A percentile compares a stretch with the other conserved stretches of the same genome.
phyloP scores from a whole-genome alignment of 35 echinoderm and acorn worm species.

The Eucidaris tribuloides region DNA sequence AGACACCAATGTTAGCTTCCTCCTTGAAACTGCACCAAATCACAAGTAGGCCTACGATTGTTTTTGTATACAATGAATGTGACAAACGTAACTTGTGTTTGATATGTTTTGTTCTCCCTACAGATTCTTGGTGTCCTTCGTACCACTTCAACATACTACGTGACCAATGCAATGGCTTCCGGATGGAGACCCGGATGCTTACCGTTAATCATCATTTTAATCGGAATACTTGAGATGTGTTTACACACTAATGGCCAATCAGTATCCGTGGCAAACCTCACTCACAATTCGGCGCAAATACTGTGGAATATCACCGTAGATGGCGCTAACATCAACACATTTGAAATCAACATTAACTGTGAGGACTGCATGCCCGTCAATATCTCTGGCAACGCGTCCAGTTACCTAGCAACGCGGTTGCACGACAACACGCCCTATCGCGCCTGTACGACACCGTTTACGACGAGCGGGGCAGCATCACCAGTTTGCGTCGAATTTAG shows the following conservation, averaged over 20 bases:
- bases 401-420: not conserved
- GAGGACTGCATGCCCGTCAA: not conserved
- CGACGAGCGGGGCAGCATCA: too few species aligned
- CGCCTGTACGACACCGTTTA: not conserved
- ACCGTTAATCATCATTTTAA: not conserved
- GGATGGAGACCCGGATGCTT: too few species aligned
- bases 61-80: too few species aligned
- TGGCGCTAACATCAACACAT: not conserved
- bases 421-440: not conserved
- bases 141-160: too few species aligned
- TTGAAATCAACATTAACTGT: conserved; percentile 2
- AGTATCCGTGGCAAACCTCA: not conserved
- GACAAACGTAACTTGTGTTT: too few species aligned
- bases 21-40: too few species aligned
- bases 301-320: conserved; percentile 7
- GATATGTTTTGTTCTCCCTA: too few species aligned
- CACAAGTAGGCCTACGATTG: too few species aligned
- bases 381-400: not conserved
- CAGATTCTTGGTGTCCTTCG: too few species aligned
- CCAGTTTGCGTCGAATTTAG: not conserved
- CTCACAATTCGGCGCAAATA: not conserved
- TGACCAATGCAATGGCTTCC: too few species aligned
- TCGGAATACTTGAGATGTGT: not conserved
- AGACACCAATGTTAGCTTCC: too few species aligned
- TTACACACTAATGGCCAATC: not conserved